phyloP scores from a whole-genome alignment of 2,888 invertebrate species.

The Agapostemon virescens region DNA sequence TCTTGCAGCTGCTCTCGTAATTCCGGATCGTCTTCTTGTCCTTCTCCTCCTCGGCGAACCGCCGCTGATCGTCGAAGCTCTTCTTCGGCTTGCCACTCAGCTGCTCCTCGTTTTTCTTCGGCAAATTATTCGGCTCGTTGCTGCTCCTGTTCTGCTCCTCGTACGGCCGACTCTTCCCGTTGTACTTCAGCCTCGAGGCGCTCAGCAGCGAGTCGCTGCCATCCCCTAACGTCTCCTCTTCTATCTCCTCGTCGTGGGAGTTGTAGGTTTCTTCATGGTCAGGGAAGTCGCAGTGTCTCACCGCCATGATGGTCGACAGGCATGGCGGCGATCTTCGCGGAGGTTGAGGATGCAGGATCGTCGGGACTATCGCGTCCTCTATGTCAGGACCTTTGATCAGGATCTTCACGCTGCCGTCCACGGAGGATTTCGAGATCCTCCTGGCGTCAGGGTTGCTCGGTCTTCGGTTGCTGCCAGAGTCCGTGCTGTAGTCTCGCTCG shows the following conservation, averaged over 20 bases:
- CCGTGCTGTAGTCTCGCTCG: conserved; percentile 64
- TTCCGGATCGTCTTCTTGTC: conserved; percentile 54
- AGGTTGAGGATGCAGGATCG: conserved; percentile 90
- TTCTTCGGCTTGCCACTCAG: conserved; percentile 48
- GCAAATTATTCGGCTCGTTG: conserved; percentile 28
- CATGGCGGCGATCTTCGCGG: conserved; percentile 85
- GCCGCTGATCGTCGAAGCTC: conserved; percentile 58
- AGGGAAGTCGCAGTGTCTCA: conserved; percentile 75
- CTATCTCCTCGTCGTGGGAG: conserved; percentile 83
- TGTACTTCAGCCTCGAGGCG: conserved; percentile 81
- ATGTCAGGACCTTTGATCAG: conserved; percentile 82
- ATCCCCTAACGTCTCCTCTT: conserved; percentile 77
- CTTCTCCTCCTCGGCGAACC: conserved; percentile 39
- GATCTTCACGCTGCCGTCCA: conserved; percentile 80
- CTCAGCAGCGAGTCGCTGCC: conserved; percentile 88
- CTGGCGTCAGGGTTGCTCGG: conserved; percentile 66
- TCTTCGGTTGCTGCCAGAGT: conserved; percentile 78
- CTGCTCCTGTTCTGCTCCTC: conserved; percentile 39
- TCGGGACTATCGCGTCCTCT: conserved; percentile 88
- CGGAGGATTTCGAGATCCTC: conserved; percentile 80
- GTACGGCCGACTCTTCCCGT: conserved; percentile 59
- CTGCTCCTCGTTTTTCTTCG: conserved; percentile 13
- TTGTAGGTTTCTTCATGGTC: conserved; percentile 82
- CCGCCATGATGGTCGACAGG: conserved; percentile 72
- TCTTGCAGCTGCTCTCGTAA: conserved; percentile 45